Percentiles rank a stretch among this genome's conserved stretches.
Evolutionary conservation across 1,140 invertebrate species (phyloP).

Genomic region (Pissodes strobi): DNA sequence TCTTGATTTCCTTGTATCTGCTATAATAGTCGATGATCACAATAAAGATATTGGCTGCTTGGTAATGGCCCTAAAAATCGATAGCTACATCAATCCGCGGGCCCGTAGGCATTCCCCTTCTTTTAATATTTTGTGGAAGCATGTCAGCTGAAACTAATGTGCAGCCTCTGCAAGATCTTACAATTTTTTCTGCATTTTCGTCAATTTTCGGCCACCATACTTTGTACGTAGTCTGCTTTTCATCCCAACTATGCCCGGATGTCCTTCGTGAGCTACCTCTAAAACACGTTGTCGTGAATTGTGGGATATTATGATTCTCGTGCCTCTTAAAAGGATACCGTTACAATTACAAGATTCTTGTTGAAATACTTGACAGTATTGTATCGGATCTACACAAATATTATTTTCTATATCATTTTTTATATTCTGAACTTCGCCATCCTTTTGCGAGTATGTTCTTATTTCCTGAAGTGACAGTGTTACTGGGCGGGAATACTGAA

Average conservation of each 20-base stretch:
- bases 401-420: slow-evolving; percentile 1
- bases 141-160: slow-evolving; percentile 41
- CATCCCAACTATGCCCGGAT: slow-evolving; percentile 61
- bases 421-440: not conserved
- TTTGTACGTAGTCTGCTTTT: slow-evolving; percentile 60
- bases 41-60: slow-evolving; percentile 40
- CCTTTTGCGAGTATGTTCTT: slow-evolving; percentile 2
- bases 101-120: slow-evolving; percentile 40
- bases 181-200: slow-evolving; percentile 55
- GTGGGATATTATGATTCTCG: slow-evolving; percentile 14
- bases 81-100: slow-evolving; percentile 51
- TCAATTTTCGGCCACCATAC: slow-evolving; percentile 62
- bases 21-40: slow-evolving; percentile 31
- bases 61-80: slow-evolving; percentile 49
- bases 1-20: too few species aligned
- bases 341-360: slow-evolving; percentile 14
- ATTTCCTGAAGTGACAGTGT: slow-evolving; percentile 14
- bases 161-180: slow-evolving; percentile 58
- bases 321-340: slow-evolving; percentile 20
- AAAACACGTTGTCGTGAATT: slow-evolving; percentile 43
- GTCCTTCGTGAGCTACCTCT: slow-evolving; percentile 60
- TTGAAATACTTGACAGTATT: slow-evolving; percentile 1
- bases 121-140: slow-evolving; percentile 40
- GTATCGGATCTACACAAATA: not conserved
- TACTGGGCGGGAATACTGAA: slow-evolving; percentile 1